phyloP scores from a whole-genome alignment of 2,797 vertebrate genomes.

The Astyanax mexicanus region DNA sequence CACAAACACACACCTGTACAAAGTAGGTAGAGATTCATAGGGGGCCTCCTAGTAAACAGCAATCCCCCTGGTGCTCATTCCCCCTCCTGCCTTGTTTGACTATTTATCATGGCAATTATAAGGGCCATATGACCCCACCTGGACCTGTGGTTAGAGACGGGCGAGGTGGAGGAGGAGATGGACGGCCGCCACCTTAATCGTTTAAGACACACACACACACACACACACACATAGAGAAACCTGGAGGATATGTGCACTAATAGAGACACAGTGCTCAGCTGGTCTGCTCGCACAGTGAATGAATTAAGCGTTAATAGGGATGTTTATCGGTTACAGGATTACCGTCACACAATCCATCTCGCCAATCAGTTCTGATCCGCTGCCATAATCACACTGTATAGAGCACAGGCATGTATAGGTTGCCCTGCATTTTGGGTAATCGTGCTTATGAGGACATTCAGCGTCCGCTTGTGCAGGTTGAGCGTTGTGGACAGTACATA shows the following conservation, averaged over 20 bases:
- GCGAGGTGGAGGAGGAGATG: slow-evolving; percentile 36
- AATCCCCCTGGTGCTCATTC: neutral
- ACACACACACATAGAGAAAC: slow-evolving; percentile 5
- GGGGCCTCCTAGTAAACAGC: slow-evolving; percentile 9
- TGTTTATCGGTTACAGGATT: slow-evolving; percentile 55
- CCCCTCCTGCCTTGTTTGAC: slow-evolving; percentile 8
- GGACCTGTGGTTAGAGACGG: slow-evolving; percentile 48
- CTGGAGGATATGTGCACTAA: slow-evolving; percentile 37
- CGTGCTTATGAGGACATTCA: slow-evolving; percentile 16
- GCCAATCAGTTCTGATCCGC: slow-evolving; percentile 54
- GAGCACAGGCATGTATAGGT: slow-evolving; percentile 43
- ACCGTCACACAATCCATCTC: slow-evolving; percentile 40
- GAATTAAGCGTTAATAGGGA: slow-evolving; percentile 57
- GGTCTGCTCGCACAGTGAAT: slow-evolving; percentile 23
- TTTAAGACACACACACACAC: slow-evolving; percentile 34
- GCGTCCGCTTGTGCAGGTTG: slow-evolving; percentile 24
- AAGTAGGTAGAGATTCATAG: neutral
- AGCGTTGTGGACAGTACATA: slow-evolving; percentile 22
- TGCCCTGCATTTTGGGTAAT: neutral
- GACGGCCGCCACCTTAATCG: slow-evolving; percentile 44
- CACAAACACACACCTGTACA: slow-evolving; percentile 9
- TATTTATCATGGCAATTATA: slow-evolving; percentile 48
- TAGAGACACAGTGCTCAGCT: slow-evolving; percentile 34
- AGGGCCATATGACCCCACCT: slow-evolving; percentile 45
- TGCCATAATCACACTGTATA: slow-evolving; percentile 48